Evolutionary conservation across 2,113 vertebrate species (phyloP).

Genomic region (Ophiodon elongatus): DNA sequence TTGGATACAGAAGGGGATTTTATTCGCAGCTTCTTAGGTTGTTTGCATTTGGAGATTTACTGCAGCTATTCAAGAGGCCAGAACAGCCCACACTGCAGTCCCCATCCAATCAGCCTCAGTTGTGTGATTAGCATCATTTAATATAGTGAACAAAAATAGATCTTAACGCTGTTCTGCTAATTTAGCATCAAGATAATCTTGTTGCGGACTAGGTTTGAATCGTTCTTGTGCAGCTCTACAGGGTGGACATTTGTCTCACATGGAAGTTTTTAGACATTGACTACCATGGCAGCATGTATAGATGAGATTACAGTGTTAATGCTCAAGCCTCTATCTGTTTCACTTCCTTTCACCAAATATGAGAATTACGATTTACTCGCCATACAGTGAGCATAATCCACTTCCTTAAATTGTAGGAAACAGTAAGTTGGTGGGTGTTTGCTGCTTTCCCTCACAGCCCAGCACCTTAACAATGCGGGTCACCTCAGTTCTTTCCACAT

Average conservation of each 20-base stretch:
- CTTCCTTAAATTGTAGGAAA: conserved; percentile 52
- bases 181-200: conserved; percentile 55
- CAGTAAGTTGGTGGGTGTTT: not conserved
- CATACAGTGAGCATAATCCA: not conserved
- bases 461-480: conserved; percentile 48
- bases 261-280: conserved; percentile 19
- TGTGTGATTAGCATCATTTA: conserved; percentile 77
- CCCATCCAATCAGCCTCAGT: conserved; percentile 61
- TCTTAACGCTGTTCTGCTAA: conserved; percentile 62
- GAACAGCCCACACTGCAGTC: conserved; percentile 64
- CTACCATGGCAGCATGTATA: conserved; percentile 16
- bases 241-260: conserved; percentile 50
- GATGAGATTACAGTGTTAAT: conserved; percentile 30
- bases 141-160: conserved; percentile 66
- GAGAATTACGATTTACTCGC: not conserved
- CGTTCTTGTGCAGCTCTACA: conserved; percentile 11
- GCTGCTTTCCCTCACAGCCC: not conserved
- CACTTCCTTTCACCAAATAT: conserved; percentile 34
- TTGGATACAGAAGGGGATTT: conserved; percentile 78
- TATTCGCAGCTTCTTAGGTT: conserved; percentile 76
- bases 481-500: conserved; percentile 52
- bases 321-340: not conserved
- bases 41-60: conserved; percentile 79
- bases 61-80: conserved; percentile 72
- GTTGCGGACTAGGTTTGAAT: conserved; percentile 11